A percentile compares a stretch with the other conserved stretches of the same genome.
Evolutionary conservation across 2,797 vertebrate genomes (phyloP).

Genomic region (Falco naumanni): DNA sequence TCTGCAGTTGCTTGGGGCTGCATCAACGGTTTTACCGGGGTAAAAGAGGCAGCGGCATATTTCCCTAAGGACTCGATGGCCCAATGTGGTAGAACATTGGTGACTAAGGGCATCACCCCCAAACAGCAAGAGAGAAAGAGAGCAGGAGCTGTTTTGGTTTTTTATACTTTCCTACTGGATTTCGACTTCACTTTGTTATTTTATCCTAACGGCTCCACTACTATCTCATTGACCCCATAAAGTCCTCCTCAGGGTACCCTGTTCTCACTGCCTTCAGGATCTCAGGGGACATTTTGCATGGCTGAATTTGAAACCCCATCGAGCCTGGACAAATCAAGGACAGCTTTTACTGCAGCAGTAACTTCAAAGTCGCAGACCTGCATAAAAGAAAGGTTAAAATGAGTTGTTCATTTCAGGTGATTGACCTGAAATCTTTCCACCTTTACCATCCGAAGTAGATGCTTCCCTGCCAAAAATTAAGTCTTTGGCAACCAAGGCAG

Average conservation of each 20-base stretch:
- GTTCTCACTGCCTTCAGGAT: background rate
- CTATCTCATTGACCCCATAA: background rate
- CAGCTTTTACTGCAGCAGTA: background rate
- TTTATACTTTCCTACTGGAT: background rate
- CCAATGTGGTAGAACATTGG: background rate
- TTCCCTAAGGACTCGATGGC: background rate
- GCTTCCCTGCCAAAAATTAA: background rate
- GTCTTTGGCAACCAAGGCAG: conserved; percentile 24
- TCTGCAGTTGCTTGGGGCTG: background rate
- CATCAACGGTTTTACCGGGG: background rate
- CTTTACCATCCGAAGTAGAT: background rate
- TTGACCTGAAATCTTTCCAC: background rate
- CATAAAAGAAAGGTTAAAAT: background rate
- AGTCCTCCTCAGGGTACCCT: background rate
- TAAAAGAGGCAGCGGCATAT: background rate
- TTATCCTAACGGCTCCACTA: background rate
- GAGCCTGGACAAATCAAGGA: background rate
- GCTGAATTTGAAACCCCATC: background rate
- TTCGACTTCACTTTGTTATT: background rate
- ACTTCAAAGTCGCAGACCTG: background rate
- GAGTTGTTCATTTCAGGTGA: background rate
- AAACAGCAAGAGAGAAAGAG: background rate
- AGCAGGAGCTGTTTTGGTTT: background rate
- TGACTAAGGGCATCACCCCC: background rate
- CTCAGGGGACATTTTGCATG: background rate